These are phyloP conservation scores for Streptopelia turtur DNA, from an alignment of 2,797 vertebrate species.

Conservation along the genomic window DNA sequence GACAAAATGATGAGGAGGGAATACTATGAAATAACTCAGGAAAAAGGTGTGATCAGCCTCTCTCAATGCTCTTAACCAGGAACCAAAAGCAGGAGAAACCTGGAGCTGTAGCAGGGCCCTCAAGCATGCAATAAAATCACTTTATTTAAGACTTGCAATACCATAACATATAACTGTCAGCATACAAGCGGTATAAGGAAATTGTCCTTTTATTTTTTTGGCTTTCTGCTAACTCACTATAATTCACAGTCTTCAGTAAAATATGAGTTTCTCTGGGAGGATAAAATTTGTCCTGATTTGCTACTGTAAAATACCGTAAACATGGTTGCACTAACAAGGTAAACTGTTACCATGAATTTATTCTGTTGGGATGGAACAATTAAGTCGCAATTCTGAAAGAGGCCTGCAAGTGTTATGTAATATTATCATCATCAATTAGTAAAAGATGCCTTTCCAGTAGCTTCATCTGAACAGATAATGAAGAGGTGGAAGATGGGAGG, in stretches of 20 bases:
- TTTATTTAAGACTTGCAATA: neutral
- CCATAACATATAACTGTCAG: neutral
- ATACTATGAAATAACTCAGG: neutral
- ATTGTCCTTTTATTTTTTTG: neutral
- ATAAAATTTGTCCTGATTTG: neutral
- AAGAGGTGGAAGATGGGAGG: constrained; percentile 5
- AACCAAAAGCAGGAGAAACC: neutral
- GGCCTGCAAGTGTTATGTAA: neutral
- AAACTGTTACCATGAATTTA: neutral
- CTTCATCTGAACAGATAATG: constrained; percentile 15
- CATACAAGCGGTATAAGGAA: neutral
- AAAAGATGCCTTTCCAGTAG: neutral
- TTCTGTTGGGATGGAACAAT: neutral
- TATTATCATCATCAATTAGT: constrained; percentile 12
- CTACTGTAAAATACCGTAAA: neutral
- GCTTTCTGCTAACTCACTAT: neutral
- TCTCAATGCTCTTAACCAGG: neutral
- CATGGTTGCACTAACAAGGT: neutral
- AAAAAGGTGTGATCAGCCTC: neutral
- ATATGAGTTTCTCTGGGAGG: neutral
- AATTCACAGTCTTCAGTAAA: neutral
- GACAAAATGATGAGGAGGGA: neutral
- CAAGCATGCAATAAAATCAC: neutral
- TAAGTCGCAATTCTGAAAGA: neutral
- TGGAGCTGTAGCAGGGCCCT: neutral